Base-by-base conservation (phyloP, 2,113 vertebrate species). In the Pygoscelis antarcticus region DNA sequence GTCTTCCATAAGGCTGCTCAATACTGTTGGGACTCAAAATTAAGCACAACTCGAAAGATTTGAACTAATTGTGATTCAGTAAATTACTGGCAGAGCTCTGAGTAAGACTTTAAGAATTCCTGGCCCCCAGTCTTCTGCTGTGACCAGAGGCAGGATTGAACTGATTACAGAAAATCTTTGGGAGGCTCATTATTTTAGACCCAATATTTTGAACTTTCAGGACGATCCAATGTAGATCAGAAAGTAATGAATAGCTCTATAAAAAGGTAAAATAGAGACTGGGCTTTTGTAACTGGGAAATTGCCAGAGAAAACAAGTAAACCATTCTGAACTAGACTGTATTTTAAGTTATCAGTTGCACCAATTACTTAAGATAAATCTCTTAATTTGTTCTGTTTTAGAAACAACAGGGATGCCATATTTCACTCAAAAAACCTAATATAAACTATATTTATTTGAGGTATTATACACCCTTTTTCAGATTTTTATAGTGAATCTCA, bases 321-420 rank as follows among this genome's bases (percentile, higher is more conserved):
- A 85, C 87, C 26, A 69, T 66, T 72, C 55, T 90, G 38, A 29
- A 62, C 38, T 83, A 68, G 32, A 14, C 27, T 78, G 20, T 46
- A n/a, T 74, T 95, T 91, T 87, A 81, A 87, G 22, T 79, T 83
- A 78, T 27, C 18, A 62, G 64, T 91, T 78, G 27, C 38, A 80
- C 42, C 80, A 76, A 80, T 92, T 93, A 87, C 60, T 86, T 93
- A 54, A 85, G 68, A 94, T 83, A 91, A 89, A 83, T 54, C 3
- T 93, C 61, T 75, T 82, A 20, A 74, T 88, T 95, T 89, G 13
- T 92, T 90, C 62, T 57, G 34, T 29, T 95, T 72, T 80, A 57
- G 58, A 77, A 83, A 83, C 32, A 78, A 47, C 34, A 49, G 40
- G 10, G 57, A 79, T 94, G 54, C 4, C 9, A 19, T 66, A 72